Conservation (phyloP, 2,888 invertebrate genomes). For the Acleris sparsana region DNA sequence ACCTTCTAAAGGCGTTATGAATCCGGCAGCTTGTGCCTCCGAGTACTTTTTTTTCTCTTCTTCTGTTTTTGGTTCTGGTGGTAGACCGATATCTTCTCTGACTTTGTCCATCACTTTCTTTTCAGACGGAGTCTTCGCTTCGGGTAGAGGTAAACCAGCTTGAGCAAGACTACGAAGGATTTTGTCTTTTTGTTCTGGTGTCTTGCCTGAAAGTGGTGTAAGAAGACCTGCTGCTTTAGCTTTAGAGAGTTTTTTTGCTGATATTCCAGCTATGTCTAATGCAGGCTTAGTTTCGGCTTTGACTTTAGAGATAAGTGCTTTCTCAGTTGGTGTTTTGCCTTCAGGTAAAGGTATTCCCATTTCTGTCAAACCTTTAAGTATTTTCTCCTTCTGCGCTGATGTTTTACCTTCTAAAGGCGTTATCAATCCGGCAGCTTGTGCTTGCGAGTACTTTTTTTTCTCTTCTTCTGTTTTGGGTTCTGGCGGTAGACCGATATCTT, state of each 20-base stretch:
- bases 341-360: conserved; percentile 6
- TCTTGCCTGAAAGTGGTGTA: too few relatives aligned
- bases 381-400: conserved; percentile 22
- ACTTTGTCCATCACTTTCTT: background rate
- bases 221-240: too few relatives aligned
- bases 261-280: too few relatives aligned
- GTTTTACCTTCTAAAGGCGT: background rate
- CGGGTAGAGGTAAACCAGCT: background rate
- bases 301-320: conserved; percentile 24
- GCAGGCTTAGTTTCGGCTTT: background rate
- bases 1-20: too few relatives aligned
- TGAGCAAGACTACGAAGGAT: background rate
- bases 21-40: too few relatives aligned
- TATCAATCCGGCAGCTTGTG: conserved; percentile 1
- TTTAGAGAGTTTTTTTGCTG: too few relatives aligned
- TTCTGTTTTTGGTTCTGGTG: too few relatives aligned
- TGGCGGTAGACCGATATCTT: background rate
- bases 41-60: too few relatives aligned
- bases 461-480: background rate
- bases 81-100: too few relatives aligned
- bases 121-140: background rate
- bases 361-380: background rate
- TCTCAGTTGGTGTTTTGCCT: conserved; percentile 7
- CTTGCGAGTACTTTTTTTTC: background rate
- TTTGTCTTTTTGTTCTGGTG: background rate